These are phyloP conservation scores for Drosophila infuscata DNA, from an alignment of 2,888 invertebrate genomes.

Conservation along the genomic window DNA sequence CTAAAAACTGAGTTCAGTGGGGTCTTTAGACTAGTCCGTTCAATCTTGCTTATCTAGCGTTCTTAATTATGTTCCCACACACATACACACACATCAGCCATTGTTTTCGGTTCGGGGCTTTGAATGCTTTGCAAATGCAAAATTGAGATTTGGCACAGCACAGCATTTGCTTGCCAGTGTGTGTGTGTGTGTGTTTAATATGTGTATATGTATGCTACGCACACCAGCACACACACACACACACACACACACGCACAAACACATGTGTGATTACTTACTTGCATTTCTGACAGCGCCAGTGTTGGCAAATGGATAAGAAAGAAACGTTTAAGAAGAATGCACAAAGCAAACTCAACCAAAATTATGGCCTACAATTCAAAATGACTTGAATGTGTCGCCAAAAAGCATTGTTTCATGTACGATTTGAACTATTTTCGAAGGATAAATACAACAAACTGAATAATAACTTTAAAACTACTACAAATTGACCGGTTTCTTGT, in stretches of 20 bases:
- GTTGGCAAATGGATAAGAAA: background rate
- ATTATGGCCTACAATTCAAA: background rate
- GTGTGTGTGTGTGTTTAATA: background rate
- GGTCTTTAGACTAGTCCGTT: background rate
- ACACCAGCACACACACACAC: no score
- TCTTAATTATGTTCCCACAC: background rate
- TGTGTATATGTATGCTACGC: background rate
- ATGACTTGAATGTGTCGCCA: background rate
- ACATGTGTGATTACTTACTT: background rate
- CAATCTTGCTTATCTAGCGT: background rate
- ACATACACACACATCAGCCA: background rate
- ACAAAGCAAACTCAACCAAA: background rate
- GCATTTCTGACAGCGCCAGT: slow-evolving; percentile 1
- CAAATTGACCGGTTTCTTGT: no score
- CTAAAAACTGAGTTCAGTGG: background rate
- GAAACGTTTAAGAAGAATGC: no score
- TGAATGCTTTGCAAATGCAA: slow-evolving; percentile 6
- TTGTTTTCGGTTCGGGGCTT: no score
- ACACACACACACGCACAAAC: background rate
- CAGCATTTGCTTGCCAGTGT: background rate
- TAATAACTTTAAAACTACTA: background rate
- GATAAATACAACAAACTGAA: background rate
- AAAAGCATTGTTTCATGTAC: background rate
- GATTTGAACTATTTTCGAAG: background rate
- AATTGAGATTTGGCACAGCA: background rate